Evolutionary conservation across 2,888 invertebrate species (phyloP), one percentile per base, ranked within the genome.

Genomic region (Caenorhabditis afra): DNA sequence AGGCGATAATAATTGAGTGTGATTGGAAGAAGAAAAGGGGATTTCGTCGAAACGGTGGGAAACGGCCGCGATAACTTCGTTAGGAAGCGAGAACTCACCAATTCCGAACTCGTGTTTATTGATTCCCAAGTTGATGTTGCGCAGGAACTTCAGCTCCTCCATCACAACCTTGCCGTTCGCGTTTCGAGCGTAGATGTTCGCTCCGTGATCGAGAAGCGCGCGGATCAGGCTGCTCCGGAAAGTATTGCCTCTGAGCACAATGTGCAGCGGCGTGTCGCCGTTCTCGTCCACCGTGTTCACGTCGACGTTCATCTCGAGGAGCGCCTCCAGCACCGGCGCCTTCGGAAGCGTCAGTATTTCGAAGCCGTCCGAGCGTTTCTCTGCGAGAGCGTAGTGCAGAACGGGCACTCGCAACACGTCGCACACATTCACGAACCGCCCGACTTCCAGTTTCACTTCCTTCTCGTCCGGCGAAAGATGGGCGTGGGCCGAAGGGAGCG

Each of bases 261-360:
- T 35, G 52, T 87, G 87, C 39, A 87, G 50, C 1, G 87, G 81
- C 12, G 85, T 85, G 47, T 84, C 79, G 11, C 83, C 79, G 8
- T 65, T 50, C 12, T 67, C 62, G 64, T 86, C 84, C 14, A 39
- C 37, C 35, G 57, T 57, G 29, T 73, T 65, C 16, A 81, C 71
- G 45, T 81, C 79, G 1, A 81, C 75, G 18, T 82, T 83, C 3
- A 78, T 61, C 4, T 78, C 66, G 5, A 87, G 59, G 8, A 87
- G 62, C 23, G 67, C 52, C 8, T 41, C 29, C 2, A 78, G 18
- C 3, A 78, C 66, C 0, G 76, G 18, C 3, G 57, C 73, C 39
- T 73, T 71, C 23, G 78, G 73, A 29, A 78, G 61, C 12, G 41
- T 44, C 64, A 76, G 22, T 10, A 62, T 45, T 12, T 50, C 53